Percentiles rank a stretch among this genome's conserved stretches.
phyloP scores from a whole-genome alignment of 1,140 invertebrate genomes.

The Sogatella furcifera region DNA sequence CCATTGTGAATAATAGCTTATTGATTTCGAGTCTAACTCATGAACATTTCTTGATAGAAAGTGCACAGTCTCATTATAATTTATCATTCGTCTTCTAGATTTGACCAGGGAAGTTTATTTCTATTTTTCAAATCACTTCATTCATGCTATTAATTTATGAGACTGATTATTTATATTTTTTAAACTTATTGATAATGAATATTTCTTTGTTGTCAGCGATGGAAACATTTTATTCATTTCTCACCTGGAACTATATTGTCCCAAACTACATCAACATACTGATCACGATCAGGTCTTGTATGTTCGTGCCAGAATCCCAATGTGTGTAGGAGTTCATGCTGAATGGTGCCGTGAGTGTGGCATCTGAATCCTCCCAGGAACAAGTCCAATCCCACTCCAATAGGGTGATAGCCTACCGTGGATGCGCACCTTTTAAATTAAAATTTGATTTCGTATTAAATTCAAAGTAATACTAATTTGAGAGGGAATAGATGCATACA shows the following conservation, averaged over 20 bases:
- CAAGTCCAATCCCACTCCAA: conserved; percentile 22
- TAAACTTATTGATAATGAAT: background rate
- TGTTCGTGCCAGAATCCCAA: conserved; percentile 46
- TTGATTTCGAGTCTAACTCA: too few species aligned
- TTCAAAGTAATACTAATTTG: too few species aligned
- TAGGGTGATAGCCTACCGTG: conserved; percentile 29
- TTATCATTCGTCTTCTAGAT: too few species aligned
- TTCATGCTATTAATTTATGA: background rate
- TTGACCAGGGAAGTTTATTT: too few species aligned
- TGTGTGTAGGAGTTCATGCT: conserved; percentile 44
- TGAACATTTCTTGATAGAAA: too few species aligned
- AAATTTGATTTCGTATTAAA: too few species aligned
- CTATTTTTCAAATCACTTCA: too few species aligned
- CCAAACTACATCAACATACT: conserved; percentile 38
- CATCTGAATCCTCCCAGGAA: conserved; percentile 27
- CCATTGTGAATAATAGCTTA: too few species aligned
- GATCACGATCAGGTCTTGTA: conserved; percentile 39
- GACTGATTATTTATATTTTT: background rate
- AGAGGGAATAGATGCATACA: too few species aligned
- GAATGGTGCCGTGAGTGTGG: conserved; percentile 32
- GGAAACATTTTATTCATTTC: background rate
- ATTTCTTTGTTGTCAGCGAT: background rate
- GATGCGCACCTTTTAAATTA: conserved; percentile 27
- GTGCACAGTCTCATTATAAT: too few species aligned
- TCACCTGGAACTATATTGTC: conserved; percentile 38